Percentiles rank a stretch among this genome's conserved stretches.
These are phyloP conservation scores for Elachura formosa DNA, from an alignment of 2,113 vertebrate genomes.

Conservation along the genomic window DNA sequence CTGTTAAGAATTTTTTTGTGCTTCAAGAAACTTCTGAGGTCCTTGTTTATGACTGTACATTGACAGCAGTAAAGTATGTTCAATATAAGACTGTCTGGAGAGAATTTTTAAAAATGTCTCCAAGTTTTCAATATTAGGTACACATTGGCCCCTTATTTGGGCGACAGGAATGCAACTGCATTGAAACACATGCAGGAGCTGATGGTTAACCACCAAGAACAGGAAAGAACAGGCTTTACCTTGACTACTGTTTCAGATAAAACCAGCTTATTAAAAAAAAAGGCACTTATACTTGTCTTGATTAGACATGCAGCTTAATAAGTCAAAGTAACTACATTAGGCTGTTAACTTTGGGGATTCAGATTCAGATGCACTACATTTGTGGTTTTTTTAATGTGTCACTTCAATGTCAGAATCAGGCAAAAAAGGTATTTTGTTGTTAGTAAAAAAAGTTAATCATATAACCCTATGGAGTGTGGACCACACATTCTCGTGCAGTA, in stretches of 20 bases:
- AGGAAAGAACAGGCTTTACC: constrained; percentile 45
- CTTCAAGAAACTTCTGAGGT: constrained; percentile 2
- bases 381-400: constrained; percentile 58
- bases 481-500: constrained; percentile 30
- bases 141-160: not conserved
- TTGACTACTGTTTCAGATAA: constrained; percentile 46
- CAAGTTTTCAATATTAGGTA: constrained; percentile 15
- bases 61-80: constrained; percentile 6
- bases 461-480: not conserved
- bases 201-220: constrained; percentile 17
- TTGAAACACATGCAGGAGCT: not conserved
- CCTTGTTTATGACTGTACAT: not conserved
- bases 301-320: constrained; percentile 59
- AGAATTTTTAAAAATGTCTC: not conserved
- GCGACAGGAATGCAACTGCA: not conserved
- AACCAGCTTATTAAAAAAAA: constrained; percentile 21
- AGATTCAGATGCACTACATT: constrained; percentile 66
- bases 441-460: constrained; percentile 14
- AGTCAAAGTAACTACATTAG: constrained; percentile 61
- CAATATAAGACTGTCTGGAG: not conserved
- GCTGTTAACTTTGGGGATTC: constrained; percentile 67
- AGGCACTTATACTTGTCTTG: constrained; percentile 64
- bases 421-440: constrained; percentile 46
- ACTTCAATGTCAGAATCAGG: constrained; percentile 60
- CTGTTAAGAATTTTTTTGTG: not conserved